Conservation (phyloP, 2,113 vertebrate genomes). For the human region GRCh38 chr1:211099001-211099500, state of each 20-base stretch:
- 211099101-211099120: neutral
- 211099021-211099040: neutral
- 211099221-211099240: neutral
- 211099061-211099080: constrained; percentile 7
- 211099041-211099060: neutral
- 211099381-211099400: neutral
- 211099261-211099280: neutral
- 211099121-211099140: neutral
- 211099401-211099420: neutral
- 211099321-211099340: neutral
- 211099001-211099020: neutral
- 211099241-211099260: neutral
- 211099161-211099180: neutral
- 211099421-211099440: neutral
- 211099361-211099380: neutral
- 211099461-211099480: neutral
- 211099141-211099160: neutral
- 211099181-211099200: neutral
- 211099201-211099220: neutral
- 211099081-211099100: neutral
- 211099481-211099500: neutral
- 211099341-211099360: neutral
- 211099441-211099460: neutral
- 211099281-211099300: neutral
- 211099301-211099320: neutral